phyloP scores from a whole-genome alignment of 2,113 vertebrate genomes.

The Centropus bengalensis region DNA sequence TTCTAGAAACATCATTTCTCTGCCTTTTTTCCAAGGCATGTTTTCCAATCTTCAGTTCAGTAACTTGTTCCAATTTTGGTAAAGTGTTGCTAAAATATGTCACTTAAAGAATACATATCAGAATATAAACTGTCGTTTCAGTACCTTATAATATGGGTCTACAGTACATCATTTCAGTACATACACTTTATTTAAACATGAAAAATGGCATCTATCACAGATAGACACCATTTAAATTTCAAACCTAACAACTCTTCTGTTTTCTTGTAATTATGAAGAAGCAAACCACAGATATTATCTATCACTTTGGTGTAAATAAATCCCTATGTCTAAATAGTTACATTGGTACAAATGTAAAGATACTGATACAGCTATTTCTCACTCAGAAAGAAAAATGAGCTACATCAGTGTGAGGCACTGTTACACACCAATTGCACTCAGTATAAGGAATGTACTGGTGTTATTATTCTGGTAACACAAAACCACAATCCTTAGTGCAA shows the following conservation, averaged over 20 bases:
- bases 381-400: not conserved
- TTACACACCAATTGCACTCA: not conserved
- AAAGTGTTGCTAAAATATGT: not conserved
- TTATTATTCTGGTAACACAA: not conserved
- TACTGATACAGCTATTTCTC: not conserved
- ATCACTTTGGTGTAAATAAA: not conserved
- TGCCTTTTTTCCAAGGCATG: not conserved
- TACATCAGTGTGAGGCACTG: not conserved
- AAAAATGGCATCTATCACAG: not conserved
- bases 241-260: not conserved
- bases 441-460: accelerated
- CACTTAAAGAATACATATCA: not conserved
- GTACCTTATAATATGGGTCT: not conserved
- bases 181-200: not conserved
- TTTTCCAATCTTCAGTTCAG: not conserved
- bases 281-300: not conserved
- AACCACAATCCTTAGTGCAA: not conserved
- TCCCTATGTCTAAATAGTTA: not conserved
- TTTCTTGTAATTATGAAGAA: not conserved
- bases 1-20: not conserved
- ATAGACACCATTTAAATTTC: not conserved
- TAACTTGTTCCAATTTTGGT: not conserved
- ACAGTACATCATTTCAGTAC: not conserved
- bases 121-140: not conserved
- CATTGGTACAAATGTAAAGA: not conserved